phyloP scores from a whole-genome alignment of 2,113 vertebrate genomes.

The Coturnix japonica region DNA sequence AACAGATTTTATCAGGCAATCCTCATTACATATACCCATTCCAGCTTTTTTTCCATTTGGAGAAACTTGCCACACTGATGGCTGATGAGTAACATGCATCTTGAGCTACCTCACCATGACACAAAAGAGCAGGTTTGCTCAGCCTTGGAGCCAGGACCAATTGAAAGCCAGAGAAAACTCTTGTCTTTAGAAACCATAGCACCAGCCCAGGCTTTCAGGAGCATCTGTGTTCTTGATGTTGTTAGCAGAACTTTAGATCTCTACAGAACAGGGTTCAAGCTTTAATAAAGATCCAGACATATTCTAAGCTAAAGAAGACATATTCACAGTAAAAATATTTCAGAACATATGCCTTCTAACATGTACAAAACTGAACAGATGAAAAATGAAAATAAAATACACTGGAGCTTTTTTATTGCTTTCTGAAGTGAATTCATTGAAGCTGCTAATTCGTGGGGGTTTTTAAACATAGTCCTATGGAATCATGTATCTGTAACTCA shows the following conservation, averaged over 20 bases:
- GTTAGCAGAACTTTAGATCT: background rate
- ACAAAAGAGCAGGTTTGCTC: background rate
- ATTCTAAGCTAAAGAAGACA: background rate
- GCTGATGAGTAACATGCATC: background rate
- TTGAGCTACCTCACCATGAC: accelerated
- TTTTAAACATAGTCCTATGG: background rate
- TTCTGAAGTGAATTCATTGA: background rate
- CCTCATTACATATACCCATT: background rate
- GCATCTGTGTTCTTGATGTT: accelerated
- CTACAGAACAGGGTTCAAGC: background rate
- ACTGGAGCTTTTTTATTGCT: background rate
- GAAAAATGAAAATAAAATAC: background rate
- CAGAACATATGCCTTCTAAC: background rate
- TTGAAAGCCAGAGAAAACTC: background rate
- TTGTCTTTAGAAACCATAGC: accelerated
- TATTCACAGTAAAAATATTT: background rate
- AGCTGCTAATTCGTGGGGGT: background rate
- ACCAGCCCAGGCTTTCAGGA: background rate
- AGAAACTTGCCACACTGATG: background rate
- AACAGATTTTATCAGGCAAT: background rate
- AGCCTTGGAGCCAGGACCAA: background rate
- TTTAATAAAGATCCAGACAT: background rate
- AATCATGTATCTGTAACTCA: background rate
- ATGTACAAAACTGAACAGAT: background rate
- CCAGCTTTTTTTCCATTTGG: background rate